Evolutionary conservation across 2,797 vertebrate genomes (phyloP), one percentile per base, ranked within the genome.

Genomic region (Sebastolobus alascanus): DNA sequence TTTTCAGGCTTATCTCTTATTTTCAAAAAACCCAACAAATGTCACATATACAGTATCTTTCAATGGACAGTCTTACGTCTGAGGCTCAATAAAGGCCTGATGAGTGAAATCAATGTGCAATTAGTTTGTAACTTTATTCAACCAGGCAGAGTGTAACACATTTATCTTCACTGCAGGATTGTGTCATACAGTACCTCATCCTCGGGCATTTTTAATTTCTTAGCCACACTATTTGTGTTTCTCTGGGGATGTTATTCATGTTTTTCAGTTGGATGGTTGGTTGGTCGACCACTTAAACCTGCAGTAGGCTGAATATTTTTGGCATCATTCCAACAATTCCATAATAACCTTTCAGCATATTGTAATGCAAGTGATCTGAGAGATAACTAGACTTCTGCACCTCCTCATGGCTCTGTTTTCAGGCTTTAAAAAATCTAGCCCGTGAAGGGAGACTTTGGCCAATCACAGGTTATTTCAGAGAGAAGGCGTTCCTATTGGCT

Each of bases 51-150:
- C 25, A 25, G 25, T 25, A 33, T 16, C 5, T 55, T 74, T 55
- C 12, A 65, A 54, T 0, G 31, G 16, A 43, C 1, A 11, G 6
- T 22, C 13, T 46, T 50, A 22, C 0, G 4, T 37, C 60, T 0
- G 35, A 22, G 20, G 35, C 60, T 38, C 3, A 38, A 25, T 6
- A 8, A 55, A 16, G 10, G 31, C 14, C 22, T 38, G 6, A 27
- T 27, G 68, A 38, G 8, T 37, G 8, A 37, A 56, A 25, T 38
- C 13, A 22, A 55, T 35, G 29, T 50, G 2, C 29, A 14, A 8
- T 31, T n/a, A 33, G 58, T 33, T 33, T 11, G 58, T 33, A 60
- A 33, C 20, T 40, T 38, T 64, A 40, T 40, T 64, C 14, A 25
- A 14, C 35, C 33, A 63, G 60, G 54, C 25, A 27, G 11, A 56